These are phyloP conservation scores for Saguinus midas DNA, from an alignment of 2,113 vertebrate genomes.

Conservation along the genomic window DNA sequence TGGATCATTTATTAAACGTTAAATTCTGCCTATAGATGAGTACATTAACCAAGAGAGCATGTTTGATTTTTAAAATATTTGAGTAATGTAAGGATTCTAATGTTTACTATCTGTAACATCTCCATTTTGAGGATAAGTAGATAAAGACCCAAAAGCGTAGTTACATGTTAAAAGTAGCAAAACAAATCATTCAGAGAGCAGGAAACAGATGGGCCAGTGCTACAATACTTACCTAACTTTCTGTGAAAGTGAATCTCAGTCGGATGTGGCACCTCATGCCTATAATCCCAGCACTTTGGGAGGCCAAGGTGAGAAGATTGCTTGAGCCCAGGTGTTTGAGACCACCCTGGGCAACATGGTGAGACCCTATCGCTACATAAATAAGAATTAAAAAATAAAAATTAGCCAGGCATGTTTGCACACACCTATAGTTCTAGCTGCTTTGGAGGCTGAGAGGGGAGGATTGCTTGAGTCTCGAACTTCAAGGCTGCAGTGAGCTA, in stretches of 20 bases:
- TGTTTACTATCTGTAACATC: neutral
- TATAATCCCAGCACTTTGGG: too few relatives aligned
- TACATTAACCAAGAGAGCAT: neutral
- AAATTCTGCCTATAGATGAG: neutral
- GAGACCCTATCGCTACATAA: too few relatives aligned
- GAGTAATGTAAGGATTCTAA: neutral
- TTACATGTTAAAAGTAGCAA: slow-evolving; percentile 9
- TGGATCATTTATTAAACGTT: neutral
- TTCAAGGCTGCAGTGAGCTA: too few relatives aligned
- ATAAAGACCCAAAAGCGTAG: neutral
- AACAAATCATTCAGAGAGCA: slow-evolving; percentile 19
- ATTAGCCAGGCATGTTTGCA: too few relatives aligned
- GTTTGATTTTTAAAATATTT: slow-evolving; percentile 22
- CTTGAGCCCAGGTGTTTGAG: too few relatives aligned
- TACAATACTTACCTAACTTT: neutral
- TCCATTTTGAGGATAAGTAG: slow-evolving; percentile 28
- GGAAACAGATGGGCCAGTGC: neutral
- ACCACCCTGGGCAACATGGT: too few relatives aligned
- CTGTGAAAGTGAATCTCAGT: neutral
- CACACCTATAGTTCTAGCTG: too few relatives aligned
- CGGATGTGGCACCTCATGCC: too few relatives aligned
- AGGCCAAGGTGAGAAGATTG: too few relatives aligned
- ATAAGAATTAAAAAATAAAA: too few relatives aligned
- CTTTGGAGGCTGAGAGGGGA: too few relatives aligned
- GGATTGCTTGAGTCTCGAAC: too few relatives aligned